Conservation (phyloP, 2,113 vertebrate genomes). For the Terrapene triunguis region DNA sequence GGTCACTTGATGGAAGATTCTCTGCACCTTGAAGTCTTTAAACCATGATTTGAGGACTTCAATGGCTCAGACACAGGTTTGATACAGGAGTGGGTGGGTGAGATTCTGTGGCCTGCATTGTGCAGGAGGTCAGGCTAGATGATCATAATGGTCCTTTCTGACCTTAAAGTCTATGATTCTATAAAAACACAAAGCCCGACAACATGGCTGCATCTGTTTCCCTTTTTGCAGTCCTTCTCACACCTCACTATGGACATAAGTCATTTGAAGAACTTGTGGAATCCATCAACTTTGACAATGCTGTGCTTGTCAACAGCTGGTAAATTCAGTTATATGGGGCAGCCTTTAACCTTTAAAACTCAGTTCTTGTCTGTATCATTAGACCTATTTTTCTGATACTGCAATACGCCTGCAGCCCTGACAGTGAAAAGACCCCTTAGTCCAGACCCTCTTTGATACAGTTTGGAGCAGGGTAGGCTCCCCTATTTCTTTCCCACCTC, state of each 20-base stretch:
- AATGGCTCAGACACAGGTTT: no score
- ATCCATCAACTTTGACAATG: background rate
- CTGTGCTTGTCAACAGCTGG: background rate
- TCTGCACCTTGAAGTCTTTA: no score
- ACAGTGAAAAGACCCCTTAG: fast-evolving
- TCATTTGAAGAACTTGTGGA: background rate
- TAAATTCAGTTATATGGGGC: background rate
- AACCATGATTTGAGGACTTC: no score
- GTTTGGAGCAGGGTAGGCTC: background rate
- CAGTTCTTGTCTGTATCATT: background rate
- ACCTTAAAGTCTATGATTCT: no score
- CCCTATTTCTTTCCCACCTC: background rate
- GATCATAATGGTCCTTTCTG: no score
- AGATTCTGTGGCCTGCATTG: no score
- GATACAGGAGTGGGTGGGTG: no score
- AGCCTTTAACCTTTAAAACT: background rate
- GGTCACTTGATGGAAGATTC: no score
- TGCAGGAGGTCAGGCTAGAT: no score
- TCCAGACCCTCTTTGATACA: background rate
- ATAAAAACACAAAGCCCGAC: background rate
- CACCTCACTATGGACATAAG: no score
- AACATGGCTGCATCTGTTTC: background rate
- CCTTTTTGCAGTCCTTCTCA: background rate
- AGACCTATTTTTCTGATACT: background rate
- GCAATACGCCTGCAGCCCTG: background rate